phyloP scores from a whole-genome alignment of 2,797 vertebrate species.

The Gallinago stenura region DNA sequence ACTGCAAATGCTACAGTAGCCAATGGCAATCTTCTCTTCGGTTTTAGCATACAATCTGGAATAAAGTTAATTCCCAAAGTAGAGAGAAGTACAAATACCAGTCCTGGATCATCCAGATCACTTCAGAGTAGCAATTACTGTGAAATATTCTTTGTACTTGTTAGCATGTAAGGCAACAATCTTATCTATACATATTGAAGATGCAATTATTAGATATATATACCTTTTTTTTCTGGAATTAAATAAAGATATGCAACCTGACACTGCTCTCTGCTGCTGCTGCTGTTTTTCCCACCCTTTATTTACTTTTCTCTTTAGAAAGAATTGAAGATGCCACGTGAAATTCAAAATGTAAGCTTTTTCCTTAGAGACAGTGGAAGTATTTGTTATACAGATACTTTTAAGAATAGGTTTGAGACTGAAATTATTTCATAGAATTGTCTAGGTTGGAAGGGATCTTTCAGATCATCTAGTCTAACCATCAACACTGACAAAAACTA shows the following conservation, averaged over 20 bases:
- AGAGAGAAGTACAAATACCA: neutral
- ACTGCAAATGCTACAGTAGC: neutral
- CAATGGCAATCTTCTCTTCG: neutral
- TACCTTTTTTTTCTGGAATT: neutral
- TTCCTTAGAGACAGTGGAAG: neutral
- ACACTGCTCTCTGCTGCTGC: neutral
- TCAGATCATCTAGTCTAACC: too few species aligned
- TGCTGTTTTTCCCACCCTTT: neutral
- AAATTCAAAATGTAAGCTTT: neutral
- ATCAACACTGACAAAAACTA: too few species aligned
- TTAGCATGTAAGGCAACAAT: neutral
- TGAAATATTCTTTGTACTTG: neutral
- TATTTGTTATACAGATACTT: neutral
- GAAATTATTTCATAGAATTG: neutral
- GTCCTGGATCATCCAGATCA: neutral
- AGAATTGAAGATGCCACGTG: neutral
- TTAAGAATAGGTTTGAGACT: neutral
- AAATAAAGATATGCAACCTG: neutral
- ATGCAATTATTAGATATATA: neutral
- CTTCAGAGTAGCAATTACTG: neutral
- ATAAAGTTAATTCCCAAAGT: neutral
- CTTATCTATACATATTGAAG: neutral
- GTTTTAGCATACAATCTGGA: neutral
- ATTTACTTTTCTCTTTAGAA: neutral
- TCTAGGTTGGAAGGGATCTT: too few species aligned